A percentile compares a stretch with the other conserved stretches of the same genome.
Conservation (phyloP, 2,888 invertebrate species). For the Dyspetes luteomarginatus region DNA sequence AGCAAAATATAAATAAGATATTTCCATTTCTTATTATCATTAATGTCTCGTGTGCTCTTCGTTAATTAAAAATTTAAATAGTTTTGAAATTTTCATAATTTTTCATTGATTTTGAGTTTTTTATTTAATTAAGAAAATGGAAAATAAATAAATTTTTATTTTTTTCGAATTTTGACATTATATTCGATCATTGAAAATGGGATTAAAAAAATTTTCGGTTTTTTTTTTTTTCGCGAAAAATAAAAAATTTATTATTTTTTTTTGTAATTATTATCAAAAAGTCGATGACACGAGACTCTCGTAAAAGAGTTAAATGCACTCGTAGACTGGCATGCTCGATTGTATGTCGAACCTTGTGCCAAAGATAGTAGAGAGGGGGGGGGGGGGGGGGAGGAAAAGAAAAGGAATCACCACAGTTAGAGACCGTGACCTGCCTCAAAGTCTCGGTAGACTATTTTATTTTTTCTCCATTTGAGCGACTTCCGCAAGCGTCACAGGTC, state of each 20-base stretch:
- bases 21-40: background rate
- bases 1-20: background rate
- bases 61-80: too few relatives aligned
- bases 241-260: too few relatives aligned
- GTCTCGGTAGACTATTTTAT: slow-evolving; percentile 4
- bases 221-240: too few relatives aligned
- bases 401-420: slow-evolving; percentile 40
- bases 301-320: slow-evolving; percentile 46
- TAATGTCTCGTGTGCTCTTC: too few relatives aligned
- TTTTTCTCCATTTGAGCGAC: slow-evolving; percentile 23
- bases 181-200: too few relatives aligned
- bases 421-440: slow-evolving; percentile 66
- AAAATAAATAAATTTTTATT: too few relatives aligned
- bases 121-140: too few relatives aligned
- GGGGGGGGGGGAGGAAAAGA: slow-evolving; percentile 7
- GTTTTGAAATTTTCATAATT: too few relatives aligned
- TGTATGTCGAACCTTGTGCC: slow-evolving; percentile 51
- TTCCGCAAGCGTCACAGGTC: slow-evolving; percentile 52
- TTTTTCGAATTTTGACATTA: too few relatives aligned
- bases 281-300: background rate
- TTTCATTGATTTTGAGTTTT: too few relatives aligned
- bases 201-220: too few relatives aligned
- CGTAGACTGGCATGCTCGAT: background rate
- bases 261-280: too few relatives aligned
- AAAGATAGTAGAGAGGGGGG: slow-evolving; percentile 58